Evolutionary conservation across 2,797 vertebrate genomes (phyloP).

Genomic region (Sphaeramia orbicularis): DNA sequence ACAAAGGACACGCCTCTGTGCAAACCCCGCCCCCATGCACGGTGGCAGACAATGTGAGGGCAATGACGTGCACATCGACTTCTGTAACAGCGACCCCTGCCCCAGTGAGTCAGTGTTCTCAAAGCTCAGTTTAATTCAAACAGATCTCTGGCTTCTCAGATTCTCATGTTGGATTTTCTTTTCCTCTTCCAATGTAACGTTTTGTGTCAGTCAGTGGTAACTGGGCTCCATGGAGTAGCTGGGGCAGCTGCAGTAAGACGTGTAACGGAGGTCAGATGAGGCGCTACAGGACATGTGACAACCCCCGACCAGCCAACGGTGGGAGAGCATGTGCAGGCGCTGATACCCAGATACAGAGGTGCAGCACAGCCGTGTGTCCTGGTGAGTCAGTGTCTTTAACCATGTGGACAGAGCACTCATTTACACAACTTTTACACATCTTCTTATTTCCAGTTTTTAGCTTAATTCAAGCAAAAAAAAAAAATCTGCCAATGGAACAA

Average conservation of each 20-base stretch:
- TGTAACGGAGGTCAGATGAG: conserved; percentile 93
- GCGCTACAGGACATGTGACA: conserved; percentile 93
- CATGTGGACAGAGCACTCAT: no score
- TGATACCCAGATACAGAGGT: conserved; percentile 93
- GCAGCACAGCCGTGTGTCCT: conserved; percentile 87
- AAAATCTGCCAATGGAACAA: no score
- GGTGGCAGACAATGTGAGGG: conserved; percentile 93
- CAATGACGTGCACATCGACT: conserved; percentile 90
- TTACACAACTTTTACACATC: no score
- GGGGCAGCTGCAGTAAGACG: conserved; percentile 93
- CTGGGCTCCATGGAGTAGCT: conserved; percentile 94
- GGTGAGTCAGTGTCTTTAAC: conserved; percentile 80
- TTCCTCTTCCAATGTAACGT: conserved; percentile 2
- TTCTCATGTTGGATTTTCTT: not conserved
- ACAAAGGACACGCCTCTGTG: conserved; percentile 91
- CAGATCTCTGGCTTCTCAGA: not conserved
- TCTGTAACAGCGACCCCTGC: conserved; percentile 95
- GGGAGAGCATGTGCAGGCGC: conserved; percentile 92
- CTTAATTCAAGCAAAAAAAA: no score
- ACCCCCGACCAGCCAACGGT: conserved; percentile 89
- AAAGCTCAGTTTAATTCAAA: no score
- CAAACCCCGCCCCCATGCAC: conserved; percentile 89
- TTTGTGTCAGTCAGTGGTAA: conserved; percentile 88
- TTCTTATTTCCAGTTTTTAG: no score
- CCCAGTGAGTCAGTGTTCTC: conserved; percentile 86